Base-by-base conservation (phyloP, 2,888 invertebrate species). In the Zaprionus bogoriensis region DNA sequence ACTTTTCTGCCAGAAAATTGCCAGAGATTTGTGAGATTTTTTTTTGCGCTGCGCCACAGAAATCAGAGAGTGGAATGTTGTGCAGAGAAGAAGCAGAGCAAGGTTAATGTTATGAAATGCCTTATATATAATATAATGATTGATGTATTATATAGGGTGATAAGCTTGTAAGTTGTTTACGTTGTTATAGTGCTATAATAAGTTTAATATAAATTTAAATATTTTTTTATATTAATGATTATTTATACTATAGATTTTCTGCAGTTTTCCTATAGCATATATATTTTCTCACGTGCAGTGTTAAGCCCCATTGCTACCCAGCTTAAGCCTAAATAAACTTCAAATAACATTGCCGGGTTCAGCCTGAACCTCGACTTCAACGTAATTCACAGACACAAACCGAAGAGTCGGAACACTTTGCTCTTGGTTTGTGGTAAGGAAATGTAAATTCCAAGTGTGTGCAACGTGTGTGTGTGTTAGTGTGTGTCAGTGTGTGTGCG, bases 401-500 rank as follows among this genome's bases (percentile, higher is more conserved):
- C 30, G 44, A 52, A 59, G 50, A 54, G 65, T 57, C 53, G 65
- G 48, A 74, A 60, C 60, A 72, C 68, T 67, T 67, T 67, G 64
- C 71, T 67, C 67, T 71, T 67, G 53, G 59, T 47, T 27, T 70
- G 72, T n/a, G 74, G 72, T 67, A 64, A 72, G 76, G 58, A 76
- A 74, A 76, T 74, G 74, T 74, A 67, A 71, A 64, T 72, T 53
- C 44, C 57, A 62, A 54, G 39, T 54, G 45, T 59, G 32, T 53
- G 38, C 32, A 44, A 45, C 47, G 44, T 12, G 12, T 45, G 52
- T 17, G 39, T 41, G 46, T 41, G 32, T 42, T 19, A 36, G 46
- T 51, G 42, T 50, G 32, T 45, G 32, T 54, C 30, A 57, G 45
- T 54, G 41, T 42, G 55, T 44, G 39, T 61, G 58, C 63, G 47